Evolutionary conservation across 2,797 vertebrate genomes (phyloP), one percentile per base, ranked within the genome.

Genomic region (Enoplosus armatus): DNA sequence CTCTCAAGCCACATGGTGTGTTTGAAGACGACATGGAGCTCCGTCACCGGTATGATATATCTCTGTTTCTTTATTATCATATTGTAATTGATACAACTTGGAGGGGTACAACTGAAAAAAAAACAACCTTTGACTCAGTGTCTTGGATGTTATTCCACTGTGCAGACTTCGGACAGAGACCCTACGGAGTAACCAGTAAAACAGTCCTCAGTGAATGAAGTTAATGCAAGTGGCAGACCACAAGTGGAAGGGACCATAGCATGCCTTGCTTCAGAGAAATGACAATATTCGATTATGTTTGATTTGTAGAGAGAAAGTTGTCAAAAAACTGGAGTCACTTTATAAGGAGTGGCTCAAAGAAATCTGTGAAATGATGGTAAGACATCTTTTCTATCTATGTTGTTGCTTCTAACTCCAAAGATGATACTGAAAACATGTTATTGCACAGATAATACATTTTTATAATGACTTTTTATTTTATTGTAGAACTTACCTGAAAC

Each of bases 291-390:
- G 4, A 64, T 37, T 27, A 4, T 59, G 55, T 82, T 56, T 75
- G 37, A 11, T 66, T 72, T 80, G 61, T 84, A 98, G 97, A 93
- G 97, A 97, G 93, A 93, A 96, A 67, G 97, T 98, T 92, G 89
- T 98, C 93, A 96, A 97, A 48, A 96, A 95, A 87, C 79, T 98
- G n/a, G 97, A 98, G 92, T 95, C 94, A 43, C 89, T 98, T 75
- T 97, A 96, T 61, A 97, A 96, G 84, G 95, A 97, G 82, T 98
- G 97, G 97, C 97, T 98, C 84, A 95, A 90, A 62, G 96, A 98
- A 86, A 96, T 96, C 89, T 97, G 97, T 92, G 95, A 95, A 92
- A 85, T 94, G 59, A 97, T 97, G 96, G 97, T 97, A 95, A 85
- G 77, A 56, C 14, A 56, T 75, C 43, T 43, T 33, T 6, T 37